Evolutionary conservation across 1,140 invertebrate species (phyloP), one percentile per base, ranked within the genome.

Genomic region (Heterodera carotae): DNA sequence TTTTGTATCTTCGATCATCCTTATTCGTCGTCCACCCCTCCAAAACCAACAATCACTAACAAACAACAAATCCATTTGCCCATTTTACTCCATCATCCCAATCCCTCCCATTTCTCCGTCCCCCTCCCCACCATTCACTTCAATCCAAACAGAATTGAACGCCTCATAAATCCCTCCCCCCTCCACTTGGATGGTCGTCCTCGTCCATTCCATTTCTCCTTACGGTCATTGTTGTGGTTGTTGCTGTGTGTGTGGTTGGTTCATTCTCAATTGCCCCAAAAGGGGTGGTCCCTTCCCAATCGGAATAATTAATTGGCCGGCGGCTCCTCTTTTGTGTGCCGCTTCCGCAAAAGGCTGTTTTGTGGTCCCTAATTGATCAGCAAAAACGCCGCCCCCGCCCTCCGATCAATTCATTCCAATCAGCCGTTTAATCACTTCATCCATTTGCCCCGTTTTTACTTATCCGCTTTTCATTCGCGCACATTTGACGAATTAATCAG

Each of bases 121-220:
- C 18, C 12, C 12, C 4, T 53, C 48, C 48, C 12, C 12, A 53
- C 48, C 12, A 53, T 15, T 43, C 48, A 53, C 48, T 53, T 18
- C 48, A 53, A 53, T 53, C 48, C 48, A 53, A 53, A 53, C 48
- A 53, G 18, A 53, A 53, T 53, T 53, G 48, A 53, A 53, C 48
- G 48, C 48, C 48, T 22, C 48, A 53, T 53, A 53, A 53, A 53
- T 18, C 48, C 15, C 18, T 18, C 48, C 48, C 48, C 48, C 48
- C 39, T 12, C 39, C 48, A 10, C 1, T 53, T 18, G 48, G 48
- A 53, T 53, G 12, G 48, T 22, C 48, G 15, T 53, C 48, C 48
- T 53, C 39, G 39, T 12, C 39, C 39, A 6, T 8, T 12, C 39
- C 39, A 6, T 8, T 43, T 43, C 18, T 18, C 48, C 22, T 53